Conservation (phyloP, 2,797 vertebrate species). For the Sebastes iracundus region DNA sequence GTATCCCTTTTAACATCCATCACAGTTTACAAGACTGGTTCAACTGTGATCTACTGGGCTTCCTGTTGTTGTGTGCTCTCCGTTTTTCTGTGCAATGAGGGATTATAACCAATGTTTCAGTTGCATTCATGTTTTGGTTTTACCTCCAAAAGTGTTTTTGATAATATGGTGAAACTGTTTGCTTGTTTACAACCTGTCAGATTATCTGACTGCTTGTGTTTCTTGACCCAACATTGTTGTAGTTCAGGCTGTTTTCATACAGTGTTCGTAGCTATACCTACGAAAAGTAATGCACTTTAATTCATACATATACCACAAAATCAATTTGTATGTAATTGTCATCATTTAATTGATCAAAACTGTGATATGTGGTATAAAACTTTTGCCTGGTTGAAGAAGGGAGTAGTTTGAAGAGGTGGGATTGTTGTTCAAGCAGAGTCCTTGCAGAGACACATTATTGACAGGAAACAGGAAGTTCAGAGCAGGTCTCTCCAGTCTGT, state of each 20-base stretch:
- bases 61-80: neutral
- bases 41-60: neutral
- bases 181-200: neutral
- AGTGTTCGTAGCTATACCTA: no score
- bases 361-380: neutral
- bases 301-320: no score
- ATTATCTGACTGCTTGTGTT: neutral
- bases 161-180: neutral
- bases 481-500: conserved; percentile 51
- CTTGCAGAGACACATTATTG: conserved; percentile 46
- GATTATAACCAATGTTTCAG: neutral
- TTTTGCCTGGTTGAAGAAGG: neutral
- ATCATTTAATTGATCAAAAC: neutral
- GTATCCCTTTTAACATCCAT: neutral
- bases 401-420: neutral
- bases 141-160: neutral
- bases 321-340: no score
- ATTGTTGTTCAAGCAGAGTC: conserved; percentile 17
- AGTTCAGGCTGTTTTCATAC: no score
- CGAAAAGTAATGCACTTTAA: no score
- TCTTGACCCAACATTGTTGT: no score
- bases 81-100: neutral
- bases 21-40: neutral
- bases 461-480: conserved; percentile 46
- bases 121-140: neutral